Percentiles rank a stretch among this genome's conserved stretches.
phyloP scores from a whole-genome alignment of 2,113 vertebrate species.

The Lates calcarifer region DNA sequence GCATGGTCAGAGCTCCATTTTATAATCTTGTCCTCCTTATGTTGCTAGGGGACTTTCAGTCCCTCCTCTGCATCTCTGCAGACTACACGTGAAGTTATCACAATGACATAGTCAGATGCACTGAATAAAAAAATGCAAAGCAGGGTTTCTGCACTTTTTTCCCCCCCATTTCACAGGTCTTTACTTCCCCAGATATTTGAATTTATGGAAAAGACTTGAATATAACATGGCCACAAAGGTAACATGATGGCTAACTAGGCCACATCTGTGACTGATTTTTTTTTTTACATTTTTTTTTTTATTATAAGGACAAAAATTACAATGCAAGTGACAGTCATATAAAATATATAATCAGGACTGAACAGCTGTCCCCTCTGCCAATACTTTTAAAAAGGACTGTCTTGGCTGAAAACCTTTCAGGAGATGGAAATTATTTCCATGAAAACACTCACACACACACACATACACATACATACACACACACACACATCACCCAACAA shows the following conservation, averaged over 20 bases:
- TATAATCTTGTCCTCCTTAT: constrained; percentile 2
- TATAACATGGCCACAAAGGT: neutral
- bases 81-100: neutral
- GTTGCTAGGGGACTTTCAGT: neutral
- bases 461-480: too few species aligned
- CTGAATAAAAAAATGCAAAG: constrained; percentile 16
- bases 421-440: constrained; percentile 42
- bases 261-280: constrained; percentile 49
- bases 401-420: constrained; percentile 21
- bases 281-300: neutral
- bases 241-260: constrained; percentile 27
- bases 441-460: constrained; percentile 9
- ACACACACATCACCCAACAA: constrained; percentile 4
- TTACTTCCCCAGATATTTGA: neutral
- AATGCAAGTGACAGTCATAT: constrained; percentile 28
- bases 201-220: constrained; percentile 4
- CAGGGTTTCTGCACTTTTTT: neutral
- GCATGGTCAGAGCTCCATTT: constrained; percentile 5
- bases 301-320: constrained; percentile 28
- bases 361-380: constrained; percentile 5
- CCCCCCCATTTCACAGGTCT: neutral
- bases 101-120: constrained; percentile 1
- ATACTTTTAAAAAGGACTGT: constrained; percentile 16
- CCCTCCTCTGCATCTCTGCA: constrained; percentile 9
- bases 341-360: constrained; percentile 43